A percentile compares a stretch with the other conserved stretches of the same genome.
phyloP scores from a whole-genome alignment of 1,140 invertebrate genomes.

The Thaumatotibia leucotreta region DNA sequence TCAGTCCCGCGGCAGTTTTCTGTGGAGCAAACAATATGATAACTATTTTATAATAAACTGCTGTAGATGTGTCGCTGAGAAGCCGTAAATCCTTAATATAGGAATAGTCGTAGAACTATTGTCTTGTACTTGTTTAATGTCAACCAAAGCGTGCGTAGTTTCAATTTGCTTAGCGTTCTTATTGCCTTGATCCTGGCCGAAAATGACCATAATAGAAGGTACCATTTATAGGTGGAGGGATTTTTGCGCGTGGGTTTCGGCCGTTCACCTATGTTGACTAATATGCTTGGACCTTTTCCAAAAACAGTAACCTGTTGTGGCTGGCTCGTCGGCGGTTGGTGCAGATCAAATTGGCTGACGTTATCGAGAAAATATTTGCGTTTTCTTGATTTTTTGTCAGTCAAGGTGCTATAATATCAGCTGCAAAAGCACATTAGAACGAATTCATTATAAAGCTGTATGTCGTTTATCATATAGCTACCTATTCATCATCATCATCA shows the following conservation, averaged over 20 bases:
- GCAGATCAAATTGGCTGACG: background rate
- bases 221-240: slow-evolving; percentile 24
- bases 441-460: too few species aligned
- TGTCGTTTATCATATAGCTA: too few species aligned
- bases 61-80: background rate
- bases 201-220: slow-evolving; percentile 26
- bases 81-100: background rate
- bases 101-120: background rate
- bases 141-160: background rate
- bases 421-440: background rate
- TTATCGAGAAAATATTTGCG: background rate
- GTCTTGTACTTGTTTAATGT: background rate
- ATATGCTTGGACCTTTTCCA: slow-evolving; percentile 41
- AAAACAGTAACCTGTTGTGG: slow-evolving; percentile 27
- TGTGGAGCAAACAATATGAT: background rate
- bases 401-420: background rate
- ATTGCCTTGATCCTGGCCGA: slow-evolving; percentile 18
- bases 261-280: slow-evolving; percentile 52
- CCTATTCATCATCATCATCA: too few species aligned
- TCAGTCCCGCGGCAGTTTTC: background rate
- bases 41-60: background rate
- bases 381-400: background rate
- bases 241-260: slow-evolving; percentile 42
- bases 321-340: background rate
- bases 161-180: background rate